These are phyloP conservation scores for Lasiommata megera DNA, from an alignment of 2,888 invertebrate genomes.

Conservation along the genomic window DNA sequence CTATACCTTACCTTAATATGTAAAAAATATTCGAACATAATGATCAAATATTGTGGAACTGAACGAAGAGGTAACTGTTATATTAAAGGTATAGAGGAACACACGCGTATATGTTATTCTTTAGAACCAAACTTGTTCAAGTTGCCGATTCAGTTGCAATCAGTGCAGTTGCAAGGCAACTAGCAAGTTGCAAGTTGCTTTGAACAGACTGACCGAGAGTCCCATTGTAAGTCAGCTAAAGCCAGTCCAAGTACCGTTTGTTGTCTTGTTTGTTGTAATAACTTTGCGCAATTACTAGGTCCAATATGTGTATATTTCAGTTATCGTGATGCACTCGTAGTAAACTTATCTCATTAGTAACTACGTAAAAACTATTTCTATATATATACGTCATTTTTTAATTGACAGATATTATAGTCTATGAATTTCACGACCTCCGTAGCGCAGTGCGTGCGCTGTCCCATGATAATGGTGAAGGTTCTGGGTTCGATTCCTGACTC, in stretches of 20 bases:
- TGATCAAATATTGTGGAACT: no score
- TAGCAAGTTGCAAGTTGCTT: conserved; percentile 46
- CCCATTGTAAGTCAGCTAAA: conserved; percentile 57
- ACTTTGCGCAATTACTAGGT: conserved; percentile 53
- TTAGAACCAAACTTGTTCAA: conserved; percentile 59
- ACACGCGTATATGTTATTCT: conserved; percentile 44
- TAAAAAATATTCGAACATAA: no score
- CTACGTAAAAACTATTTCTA: not conserved
- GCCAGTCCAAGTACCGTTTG: conserved; percentile 51
- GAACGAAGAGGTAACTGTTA: no score
- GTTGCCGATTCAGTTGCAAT: conserved; percentile 71
- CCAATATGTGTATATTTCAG: conserved; percentile 29
- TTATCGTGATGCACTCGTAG: conserved; percentile 23
- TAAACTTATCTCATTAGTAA: not conserved
- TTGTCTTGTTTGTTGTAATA: conserved; percentile 49
- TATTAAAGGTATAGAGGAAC: no score
- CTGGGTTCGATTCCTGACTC: no score
- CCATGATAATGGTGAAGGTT: no score
- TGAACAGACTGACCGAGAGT: conserved; percentile 62
- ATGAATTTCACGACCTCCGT: no score
- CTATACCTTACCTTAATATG: no score
- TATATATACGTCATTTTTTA: no score
- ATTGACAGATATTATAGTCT: no score
- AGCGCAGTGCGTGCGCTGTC: no score
- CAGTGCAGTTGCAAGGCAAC: conserved; percentile 44